Conservation (phyloP, 2,888 invertebrate species). For the Hedya salicella region DNA sequence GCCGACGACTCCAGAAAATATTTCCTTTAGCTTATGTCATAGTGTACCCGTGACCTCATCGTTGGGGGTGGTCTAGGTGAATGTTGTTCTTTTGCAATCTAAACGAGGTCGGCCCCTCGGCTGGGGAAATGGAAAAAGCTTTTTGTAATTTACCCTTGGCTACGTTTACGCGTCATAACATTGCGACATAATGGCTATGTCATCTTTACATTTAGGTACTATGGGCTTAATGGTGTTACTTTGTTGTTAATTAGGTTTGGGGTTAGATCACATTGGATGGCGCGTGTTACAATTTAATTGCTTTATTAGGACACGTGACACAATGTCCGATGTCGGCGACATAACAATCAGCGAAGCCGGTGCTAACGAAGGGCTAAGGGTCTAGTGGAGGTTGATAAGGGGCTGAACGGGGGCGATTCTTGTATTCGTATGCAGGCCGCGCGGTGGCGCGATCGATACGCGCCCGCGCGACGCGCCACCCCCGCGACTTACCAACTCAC, state of each 20-base stretch:
- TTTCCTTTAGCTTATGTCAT: slow-evolving; percentile 50
- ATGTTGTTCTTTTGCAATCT: slow-evolving; percentile 62
- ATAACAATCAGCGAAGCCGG: slow-evolving; percentile 68
- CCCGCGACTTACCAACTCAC: slow-evolving; percentile 62
- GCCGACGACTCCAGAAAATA: slow-evolving; percentile 40
- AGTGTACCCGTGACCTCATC: slow-evolving; percentile 61
- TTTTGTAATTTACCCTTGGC: slow-evolving; percentile 63
- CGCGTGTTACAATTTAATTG: slow-evolving; percentile 32
- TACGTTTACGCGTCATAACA: slow-evolving; percentile 58
- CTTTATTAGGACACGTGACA: slow-evolving; percentile 33
- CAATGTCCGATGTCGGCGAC: slow-evolving; percentile 52
- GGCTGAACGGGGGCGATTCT: slow-evolving; percentile 76
- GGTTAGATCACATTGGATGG: slow-evolving; percentile 24
- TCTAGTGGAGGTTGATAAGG: slow-evolving; percentile 76
- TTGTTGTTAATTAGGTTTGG: slow-evolving; percentile 19
- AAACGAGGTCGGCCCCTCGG: slow-evolving; percentile 67
- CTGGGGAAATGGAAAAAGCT: slow-evolving; percentile 65
- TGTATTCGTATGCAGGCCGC: slow-evolving; percentile 83
- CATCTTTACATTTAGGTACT: slow-evolving; percentile 51
- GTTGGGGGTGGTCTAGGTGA: slow-evolving; percentile 57
- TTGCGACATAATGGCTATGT: slow-evolving; percentile 53
- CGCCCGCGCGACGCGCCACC: slow-evolving; percentile 80
- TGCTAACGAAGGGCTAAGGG: slow-evolving; percentile 70
- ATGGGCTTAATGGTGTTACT: slow-evolving; percentile 31
- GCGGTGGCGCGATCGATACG: slow-evolving; percentile 80